A percentile compares a stretch with the other conserved stretches of the same genome.
phyloP scores from a whole-genome alignment of 64 coral and sea anemone species.

The Montipora efflorescens region DNA sequence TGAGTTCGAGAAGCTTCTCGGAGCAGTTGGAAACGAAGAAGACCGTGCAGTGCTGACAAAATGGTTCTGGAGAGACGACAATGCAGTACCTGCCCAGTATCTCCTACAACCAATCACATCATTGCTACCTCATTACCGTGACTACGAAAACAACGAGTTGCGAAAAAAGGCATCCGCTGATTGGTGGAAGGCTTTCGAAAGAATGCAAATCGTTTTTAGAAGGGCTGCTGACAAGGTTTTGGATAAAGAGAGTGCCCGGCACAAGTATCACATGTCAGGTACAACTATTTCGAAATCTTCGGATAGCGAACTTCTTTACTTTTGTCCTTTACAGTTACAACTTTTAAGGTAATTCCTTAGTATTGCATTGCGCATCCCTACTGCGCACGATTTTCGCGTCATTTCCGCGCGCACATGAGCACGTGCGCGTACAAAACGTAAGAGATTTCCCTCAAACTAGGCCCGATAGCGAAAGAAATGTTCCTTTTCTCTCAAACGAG shows the following conservation, averaged over 20 bases:
- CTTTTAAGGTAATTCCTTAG: no score
- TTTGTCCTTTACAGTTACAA: neutral
- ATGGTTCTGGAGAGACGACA: constrained; percentile 90
- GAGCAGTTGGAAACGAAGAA: constrained; percentile 52
- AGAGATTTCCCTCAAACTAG: no score
- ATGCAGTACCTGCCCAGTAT: constrained; percentile 82
- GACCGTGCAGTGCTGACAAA: constrained; percentile 58
- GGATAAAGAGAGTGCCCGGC: constrained; percentile 40
- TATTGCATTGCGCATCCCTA: no score
- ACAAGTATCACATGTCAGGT: constrained; percentile 96
- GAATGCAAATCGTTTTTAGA: constrained; percentile 84
- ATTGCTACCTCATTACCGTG: constrained; percentile 78
- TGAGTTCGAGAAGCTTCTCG: constrained; percentile 85
- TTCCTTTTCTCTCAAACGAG: no score
- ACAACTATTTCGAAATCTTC: neutral
- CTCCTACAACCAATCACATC: constrained; percentile 92
- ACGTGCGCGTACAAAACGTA: no score
- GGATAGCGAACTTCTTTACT: neutral
- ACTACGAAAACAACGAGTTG: constrained; percentile 75
- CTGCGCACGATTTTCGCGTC: no score
- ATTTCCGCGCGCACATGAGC: no score
- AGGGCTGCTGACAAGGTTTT: constrained; percentile 81
- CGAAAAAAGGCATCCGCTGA: constrained; percentile 74
- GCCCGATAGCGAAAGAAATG: no score
- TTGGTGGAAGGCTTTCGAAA: constrained; percentile 88